A percentile compares a stretch with the other conserved stretches of the same genome.
phyloP scores from a whole-genome alignment of 2,797 vertebrate species.

The Gambelia wislizenii region DNA sequence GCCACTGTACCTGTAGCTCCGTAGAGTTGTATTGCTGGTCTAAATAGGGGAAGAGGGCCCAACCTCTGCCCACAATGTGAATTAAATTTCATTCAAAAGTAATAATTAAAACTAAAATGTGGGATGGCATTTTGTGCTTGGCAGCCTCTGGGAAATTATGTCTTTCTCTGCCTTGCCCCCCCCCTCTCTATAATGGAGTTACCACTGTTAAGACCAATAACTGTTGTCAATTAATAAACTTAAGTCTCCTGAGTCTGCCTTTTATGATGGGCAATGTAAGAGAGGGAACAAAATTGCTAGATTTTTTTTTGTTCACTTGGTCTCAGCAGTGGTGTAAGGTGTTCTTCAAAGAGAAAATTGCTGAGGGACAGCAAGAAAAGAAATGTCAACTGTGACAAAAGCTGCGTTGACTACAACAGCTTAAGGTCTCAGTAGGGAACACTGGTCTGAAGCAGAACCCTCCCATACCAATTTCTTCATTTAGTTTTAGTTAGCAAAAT shows the following conservation, averaged over 20 bases:
- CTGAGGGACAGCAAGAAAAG: not conserved
- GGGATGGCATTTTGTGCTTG: not conserved
- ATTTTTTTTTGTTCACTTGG: not conserved
- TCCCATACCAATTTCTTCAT: not conserved
- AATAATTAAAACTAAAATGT: not conserved
- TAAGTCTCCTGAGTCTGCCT: not conserved
- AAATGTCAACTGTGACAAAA: not conserved
- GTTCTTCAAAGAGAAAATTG: not conserved
- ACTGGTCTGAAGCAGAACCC: not conserved
- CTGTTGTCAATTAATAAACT: not conserved
- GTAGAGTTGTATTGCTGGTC: too few relatives aligned
- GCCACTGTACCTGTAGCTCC: not conserved
- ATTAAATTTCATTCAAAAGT: not conserved
- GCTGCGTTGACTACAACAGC: not conserved
- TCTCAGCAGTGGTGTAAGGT: not conserved
- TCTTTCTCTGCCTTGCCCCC: not conserved
- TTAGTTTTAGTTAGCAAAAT: not conserved
- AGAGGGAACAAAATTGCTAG: not conserved
- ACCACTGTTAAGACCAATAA: not conserved
- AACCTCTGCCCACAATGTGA: not conserved
- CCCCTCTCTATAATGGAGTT: not conserved
- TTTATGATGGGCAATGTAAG: not conserved
- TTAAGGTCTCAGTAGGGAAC: not conserved
- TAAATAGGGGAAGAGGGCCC: not conserved
- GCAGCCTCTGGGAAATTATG: not conserved